Base-by-base conservation (phyloP, 2,797 vertebrate species). In the Crax fasciolata region DNA sequence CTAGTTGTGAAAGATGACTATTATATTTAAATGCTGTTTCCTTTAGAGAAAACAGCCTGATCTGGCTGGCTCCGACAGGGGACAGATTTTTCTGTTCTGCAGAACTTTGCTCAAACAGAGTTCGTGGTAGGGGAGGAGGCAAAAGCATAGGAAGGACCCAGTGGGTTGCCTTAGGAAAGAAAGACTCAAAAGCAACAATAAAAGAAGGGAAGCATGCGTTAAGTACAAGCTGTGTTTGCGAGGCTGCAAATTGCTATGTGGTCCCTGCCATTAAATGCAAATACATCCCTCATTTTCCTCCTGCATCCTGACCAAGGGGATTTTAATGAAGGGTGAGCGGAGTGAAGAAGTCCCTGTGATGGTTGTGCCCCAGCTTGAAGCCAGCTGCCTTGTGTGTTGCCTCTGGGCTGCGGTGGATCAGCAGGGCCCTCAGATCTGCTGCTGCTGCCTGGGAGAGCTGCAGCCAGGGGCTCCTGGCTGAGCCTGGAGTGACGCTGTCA, bases 41-140 rank as follows among this genome's bases (percentile, higher is more conserved):
- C 43, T 77, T 58, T 59, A 48, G 49, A 76, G 38, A 67, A 57
- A 76, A 61, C 27, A 63, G 59, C n/a, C 59, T 61, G 76, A 52
- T 81, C 59, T 68, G 59, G 67, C 72, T 68, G 78, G 21, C 35
- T 90, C 12, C 89, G 86, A 92, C 71, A 67, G 96, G 85, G 48
- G 32, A 88, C 20, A 43, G 59, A 7, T 87, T 93, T 71, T 85
- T 86, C 83, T 71, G 43, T 79, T 91, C 79, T 88, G 80, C 48
- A 74, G 30, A 84, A 74, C 65, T 62, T 89, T 78, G 23, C 85
- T 96, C 83, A 62, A 68, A 13, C 81, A 80, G 84, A 91, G 75
- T 43, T 94, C n/a, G 0, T 94, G 72, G 75, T 24, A 46, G 62
- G 85, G 75, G 43, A 92, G 84, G 57, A 77, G 28, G 72, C 30